phyloP scores from a whole-genome alignment of 2,113 vertebrate species.

The Cyphomyrus plagiostoma region DNA sequence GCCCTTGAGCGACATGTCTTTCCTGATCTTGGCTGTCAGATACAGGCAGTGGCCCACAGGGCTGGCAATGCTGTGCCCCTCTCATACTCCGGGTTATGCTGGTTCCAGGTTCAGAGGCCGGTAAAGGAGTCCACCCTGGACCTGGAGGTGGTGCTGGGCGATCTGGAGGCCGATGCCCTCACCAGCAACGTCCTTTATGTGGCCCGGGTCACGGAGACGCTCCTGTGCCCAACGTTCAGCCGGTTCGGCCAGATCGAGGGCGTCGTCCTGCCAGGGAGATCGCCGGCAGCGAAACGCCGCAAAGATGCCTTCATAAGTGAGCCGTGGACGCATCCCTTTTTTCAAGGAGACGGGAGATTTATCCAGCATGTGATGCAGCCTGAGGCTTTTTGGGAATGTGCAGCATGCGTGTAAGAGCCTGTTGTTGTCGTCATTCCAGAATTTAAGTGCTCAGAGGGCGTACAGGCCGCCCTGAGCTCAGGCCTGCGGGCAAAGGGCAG shows the following conservation, averaged over 20 bases:
- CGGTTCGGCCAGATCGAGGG: conserved; percentile 57
- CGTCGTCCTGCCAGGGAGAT: conserved; percentile 55
- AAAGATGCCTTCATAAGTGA: conserved; percentile 72
- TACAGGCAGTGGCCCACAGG: neutral
- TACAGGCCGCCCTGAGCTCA: conserved; percentile 49
- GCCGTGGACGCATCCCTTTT: conserved; percentile 31
- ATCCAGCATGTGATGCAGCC: neutral
- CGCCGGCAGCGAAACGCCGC: conserved; percentile 44
- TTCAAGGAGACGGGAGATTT: neutral
- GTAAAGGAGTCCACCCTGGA: conserved; percentile 66
- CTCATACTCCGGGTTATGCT: neutral
- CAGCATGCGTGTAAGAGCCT: neutral
- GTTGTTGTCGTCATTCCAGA: conserved; percentile 48
- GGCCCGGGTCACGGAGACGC: conserved; percentile 50
- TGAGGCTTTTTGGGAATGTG: neutral
- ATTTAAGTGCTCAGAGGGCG: conserved; percentile 56
- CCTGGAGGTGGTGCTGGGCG: conserved; percentile 56
- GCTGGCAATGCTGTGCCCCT: neutral
- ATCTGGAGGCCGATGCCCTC: conserved; percentile 61
- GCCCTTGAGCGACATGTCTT: neutral
- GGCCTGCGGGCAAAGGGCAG: conserved; percentile 46
- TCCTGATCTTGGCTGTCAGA: neutral
- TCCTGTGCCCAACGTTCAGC: conserved; percentile 57
- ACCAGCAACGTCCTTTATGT: conserved; percentile 64
- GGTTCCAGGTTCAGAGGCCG: conserved; percentile 69